Percentiles rank a stretch among this genome's conserved stretches.
These are phyloP conservation scores for Bagarius yarrelli DNA, from an alignment of 2,113 vertebrate species.

Conservation along the genomic window DNA sequence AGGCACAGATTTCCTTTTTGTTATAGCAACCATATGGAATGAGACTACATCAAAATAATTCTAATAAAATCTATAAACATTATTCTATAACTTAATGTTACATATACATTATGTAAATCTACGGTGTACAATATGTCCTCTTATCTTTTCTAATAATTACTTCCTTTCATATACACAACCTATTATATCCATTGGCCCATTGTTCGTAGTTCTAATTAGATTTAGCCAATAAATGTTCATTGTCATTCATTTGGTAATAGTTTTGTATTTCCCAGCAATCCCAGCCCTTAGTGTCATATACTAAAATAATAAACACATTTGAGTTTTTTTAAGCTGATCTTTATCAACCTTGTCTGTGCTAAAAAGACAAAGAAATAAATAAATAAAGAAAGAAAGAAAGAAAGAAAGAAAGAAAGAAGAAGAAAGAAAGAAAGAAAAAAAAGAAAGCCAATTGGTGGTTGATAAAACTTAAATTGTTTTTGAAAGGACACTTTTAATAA, in stretches of 20 bases:
- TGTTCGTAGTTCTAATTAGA: neutral
- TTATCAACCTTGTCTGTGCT: neutral
- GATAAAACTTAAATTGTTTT: too few species aligned
- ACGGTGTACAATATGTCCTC: neutral
- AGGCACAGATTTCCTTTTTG: neutral
- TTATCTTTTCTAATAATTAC: neutral
- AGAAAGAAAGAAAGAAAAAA: neutral
- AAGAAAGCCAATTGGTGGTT: neutral
- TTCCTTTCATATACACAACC: neutral
- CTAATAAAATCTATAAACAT: neutral
- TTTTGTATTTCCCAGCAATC: neutral
- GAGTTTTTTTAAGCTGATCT: neutral
- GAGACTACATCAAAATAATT: neutral
- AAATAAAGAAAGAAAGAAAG: too few species aligned
- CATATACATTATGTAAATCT: neutral
- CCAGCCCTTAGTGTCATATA: neutral
- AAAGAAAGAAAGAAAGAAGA: neutral
- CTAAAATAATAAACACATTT: neutral
- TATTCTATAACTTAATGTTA: neutral
- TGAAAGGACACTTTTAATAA: neutral
- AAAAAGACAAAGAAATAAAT: too few species aligned
- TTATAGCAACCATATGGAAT: conserved; percentile 8
- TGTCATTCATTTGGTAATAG: neutral
- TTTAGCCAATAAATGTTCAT: neutral
- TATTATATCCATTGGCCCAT: neutral